phyloP scores from a whole-genome alignment of 2,888 invertebrate species.

The Caenorhabditis sp. region DNA sequence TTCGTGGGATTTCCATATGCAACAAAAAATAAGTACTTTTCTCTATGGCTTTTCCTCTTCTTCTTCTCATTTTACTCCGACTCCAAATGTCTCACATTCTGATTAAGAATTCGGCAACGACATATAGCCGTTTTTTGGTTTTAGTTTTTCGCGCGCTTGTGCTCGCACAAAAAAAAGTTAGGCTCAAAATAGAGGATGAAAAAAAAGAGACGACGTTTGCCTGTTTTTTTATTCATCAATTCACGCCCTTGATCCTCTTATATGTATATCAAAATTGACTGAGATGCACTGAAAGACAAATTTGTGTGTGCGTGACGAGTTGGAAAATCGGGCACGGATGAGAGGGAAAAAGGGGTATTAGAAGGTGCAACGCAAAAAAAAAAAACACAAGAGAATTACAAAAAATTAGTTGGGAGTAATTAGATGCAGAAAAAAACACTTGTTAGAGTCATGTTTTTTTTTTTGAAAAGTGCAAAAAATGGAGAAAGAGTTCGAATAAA shows the following conservation, averaged over 20 bases:
- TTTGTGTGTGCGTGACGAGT: conserved; percentile 12
- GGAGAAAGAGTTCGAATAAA: no score
- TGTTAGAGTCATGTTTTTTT: no score
- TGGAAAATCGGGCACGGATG: conserved; percentile 13
- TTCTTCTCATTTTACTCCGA: not conserved
- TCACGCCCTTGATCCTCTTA: not conserved
- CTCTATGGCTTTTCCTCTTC: not conserved
- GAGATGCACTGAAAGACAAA: not conserved
- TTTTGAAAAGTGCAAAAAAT: no score
- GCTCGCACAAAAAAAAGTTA: not conserved
- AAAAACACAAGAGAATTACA: conserved; percentile 11
- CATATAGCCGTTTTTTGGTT: no score
- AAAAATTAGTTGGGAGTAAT: conserved; percentile 6
- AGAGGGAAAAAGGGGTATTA: conserved; percentile 7
- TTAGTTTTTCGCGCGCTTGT: no score
- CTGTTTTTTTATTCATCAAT: conserved; percentile 1
- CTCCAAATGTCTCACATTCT: conserved; percentile 9
- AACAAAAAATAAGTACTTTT: no score
- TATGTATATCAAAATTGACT: not conserved
- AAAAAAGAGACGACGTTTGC: not conserved
- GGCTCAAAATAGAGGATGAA: not conserved
- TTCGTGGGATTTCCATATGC: no score
- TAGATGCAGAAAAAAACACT: conserved; percentile 8
- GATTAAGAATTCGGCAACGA: conserved; percentile 30
- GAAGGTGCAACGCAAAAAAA: not conserved